A percentile compares a stretch with the other conserved stretches of the same genome.
Evolutionary conservation across 2,797 vertebrate genomes (phyloP).

Genomic region (Tauraco hartlaubi): DNA sequence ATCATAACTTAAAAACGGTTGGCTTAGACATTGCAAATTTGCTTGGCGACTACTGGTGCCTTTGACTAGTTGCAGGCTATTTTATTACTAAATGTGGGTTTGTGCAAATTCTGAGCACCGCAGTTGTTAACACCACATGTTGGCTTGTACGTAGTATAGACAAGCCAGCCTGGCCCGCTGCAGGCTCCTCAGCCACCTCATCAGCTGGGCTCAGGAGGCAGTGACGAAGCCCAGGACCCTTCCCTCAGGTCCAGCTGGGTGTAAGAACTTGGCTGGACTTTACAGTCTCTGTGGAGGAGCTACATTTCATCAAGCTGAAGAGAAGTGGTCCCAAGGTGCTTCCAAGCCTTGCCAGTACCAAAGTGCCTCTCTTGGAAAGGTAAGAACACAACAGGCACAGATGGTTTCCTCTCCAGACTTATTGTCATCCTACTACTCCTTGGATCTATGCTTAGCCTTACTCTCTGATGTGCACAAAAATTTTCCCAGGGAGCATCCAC

Average conservation of each 20-base stretch:
- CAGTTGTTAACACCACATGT: constrained; percentile 13
- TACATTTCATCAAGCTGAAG: background rate
- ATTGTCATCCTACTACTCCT: background rate
- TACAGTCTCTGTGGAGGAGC: background rate
- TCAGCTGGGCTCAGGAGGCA: background rate
- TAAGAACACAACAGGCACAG: background rate
- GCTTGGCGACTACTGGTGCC: constrained; percentile 53
- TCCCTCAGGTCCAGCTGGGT: background rate
- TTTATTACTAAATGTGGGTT: constrained; percentile 48
- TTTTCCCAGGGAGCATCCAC: background rate
- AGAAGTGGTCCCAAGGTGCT: background rate
- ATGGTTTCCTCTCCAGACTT: background rate
- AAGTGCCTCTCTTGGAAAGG: background rate
- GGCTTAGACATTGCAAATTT: constrained; percentile 48
- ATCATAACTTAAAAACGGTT: constrained; percentile 44
- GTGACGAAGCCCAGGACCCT: background rate
- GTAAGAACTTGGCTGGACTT: background rate
- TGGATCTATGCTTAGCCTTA: background rate
- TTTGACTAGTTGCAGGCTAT: constrained; percentile 61
- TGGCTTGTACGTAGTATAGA: background rate
- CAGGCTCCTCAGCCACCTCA: constrained; percentile 34
- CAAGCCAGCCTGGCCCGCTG: background rate
- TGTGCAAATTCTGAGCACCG: background rate
- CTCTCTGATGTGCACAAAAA: background rate
- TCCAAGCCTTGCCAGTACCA: background rate